Base-by-base conservation (phyloP, 2,113 vertebrate species). In the Pachyramphus minor region DNA sequence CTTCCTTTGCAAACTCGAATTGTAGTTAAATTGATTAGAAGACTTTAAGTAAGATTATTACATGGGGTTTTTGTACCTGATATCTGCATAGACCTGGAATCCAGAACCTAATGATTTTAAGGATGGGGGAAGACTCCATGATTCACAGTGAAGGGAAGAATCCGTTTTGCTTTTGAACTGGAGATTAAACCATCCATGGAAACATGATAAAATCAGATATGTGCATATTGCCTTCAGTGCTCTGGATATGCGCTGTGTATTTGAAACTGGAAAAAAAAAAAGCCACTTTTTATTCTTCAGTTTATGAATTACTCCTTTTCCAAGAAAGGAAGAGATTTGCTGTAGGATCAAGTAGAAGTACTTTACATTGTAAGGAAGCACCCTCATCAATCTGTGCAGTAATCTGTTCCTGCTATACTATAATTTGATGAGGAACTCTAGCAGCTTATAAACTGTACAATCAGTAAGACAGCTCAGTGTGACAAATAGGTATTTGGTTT, bases 371-470 rank as follows among this genome's bases (percentile, higher is more conserved):
- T 84, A 90, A 95, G 63, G 63, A 89, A 75, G 89, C 88, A 41
- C 31, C 30, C 28, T 92, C 41, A 66, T 60, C 41, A 95, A 82
- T 56, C 74, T 96, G 52, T 47, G 49, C 75, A 84, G 55, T 96
- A 95, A 86, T 94, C 78, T 93, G 24, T 93, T 92, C 68, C 37
- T 89, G 95, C 75, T 85, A 12, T 84, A 37, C 39, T 78, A 41
- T 76, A 83, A 77, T 95, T 92, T 81, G 45, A 85, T 37, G 45
- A 81, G 56, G 59, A 87, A 83, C 30, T 92, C 49, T 78, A 94
- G 72, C 68, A 91, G 94, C 89, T 96, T 97, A 94, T 81, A 45
- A 77, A 84, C 56, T 82, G 42, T 80, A 58, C 93, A 94, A 87
- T 78, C 84, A 93, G 2, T 89, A 84, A 58, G 24, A 42, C 52